Percentiles rank a stretch among this genome's conserved stretches.
These are phyloP conservation scores for Aurelia sp. DNA, from an alignment of 30 jellyfish, hydroid and myxozoan species.

Conservation along the genomic window DNA sequence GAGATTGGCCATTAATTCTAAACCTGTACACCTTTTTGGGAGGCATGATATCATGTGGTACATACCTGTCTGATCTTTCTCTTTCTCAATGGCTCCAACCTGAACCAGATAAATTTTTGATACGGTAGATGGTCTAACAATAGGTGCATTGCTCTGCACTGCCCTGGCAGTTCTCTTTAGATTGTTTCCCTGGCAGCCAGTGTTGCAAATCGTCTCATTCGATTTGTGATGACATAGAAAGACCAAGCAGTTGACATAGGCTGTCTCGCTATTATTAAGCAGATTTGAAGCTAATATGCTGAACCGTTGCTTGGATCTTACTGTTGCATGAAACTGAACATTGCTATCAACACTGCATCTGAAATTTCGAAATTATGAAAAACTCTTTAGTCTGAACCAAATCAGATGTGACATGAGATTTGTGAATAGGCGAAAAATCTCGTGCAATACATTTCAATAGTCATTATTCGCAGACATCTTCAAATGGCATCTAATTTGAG, in stretches of 20 bases:
- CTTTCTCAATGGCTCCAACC: slow-evolving; percentile 51
- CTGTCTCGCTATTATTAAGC: slow-evolving; percentile 13
- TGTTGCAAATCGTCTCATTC: slow-evolving; percentile 36
- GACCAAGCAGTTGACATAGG: slow-evolving; percentile 47
- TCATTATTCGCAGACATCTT: too few relatives aligned
- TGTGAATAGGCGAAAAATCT: too few relatives aligned
- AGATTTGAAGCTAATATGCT: slow-evolving; percentile 39
- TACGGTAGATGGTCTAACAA: slow-evolving; percentile 47
- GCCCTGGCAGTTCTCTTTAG: slow-evolving; percentile 42
- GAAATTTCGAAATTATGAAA: background rate
- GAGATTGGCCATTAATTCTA: too few relatives aligned
- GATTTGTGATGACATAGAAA: slow-evolving; percentile 49
- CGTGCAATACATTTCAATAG: too few relatives aligned
- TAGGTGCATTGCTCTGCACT: background rate
- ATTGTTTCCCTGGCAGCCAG: slow-evolving; percentile 74
- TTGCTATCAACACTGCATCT: slow-evolving; percentile 25
- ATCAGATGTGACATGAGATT: too few relatives aligned
- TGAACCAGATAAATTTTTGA: slow-evolving; percentile 27
- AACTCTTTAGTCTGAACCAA: too few relatives aligned
- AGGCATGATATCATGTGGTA: too few relatives aligned
- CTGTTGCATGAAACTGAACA: slow-evolving; percentile 17
- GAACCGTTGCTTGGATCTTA: slow-evolving; percentile 32
- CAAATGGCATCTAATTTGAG: too few relatives aligned
- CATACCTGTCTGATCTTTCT: background rate
- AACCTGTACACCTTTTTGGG: too few relatives aligned